Conservation (phyloP, 2,113 vertebrate genomes). For the Gopherus flavomarginatus region DNA sequence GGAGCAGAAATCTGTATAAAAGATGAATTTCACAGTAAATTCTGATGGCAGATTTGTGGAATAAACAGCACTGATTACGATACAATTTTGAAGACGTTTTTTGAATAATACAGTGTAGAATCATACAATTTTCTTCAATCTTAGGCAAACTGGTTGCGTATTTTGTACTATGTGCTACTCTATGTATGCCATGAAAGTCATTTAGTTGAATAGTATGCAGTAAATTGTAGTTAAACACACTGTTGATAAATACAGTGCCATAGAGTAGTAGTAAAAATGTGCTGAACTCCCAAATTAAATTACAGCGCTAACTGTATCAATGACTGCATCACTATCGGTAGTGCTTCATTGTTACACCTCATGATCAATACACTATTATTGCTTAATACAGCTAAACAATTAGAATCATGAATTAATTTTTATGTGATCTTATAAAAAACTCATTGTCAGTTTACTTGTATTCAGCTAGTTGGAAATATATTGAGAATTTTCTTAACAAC, state of each 20-base stretch:
- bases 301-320: neutral
- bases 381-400: neutral
- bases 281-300: conserved; percentile 33
- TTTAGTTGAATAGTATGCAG: neutral
- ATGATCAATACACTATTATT: neutral
- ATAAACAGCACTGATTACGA: accelerated
- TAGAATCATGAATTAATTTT: neutral
- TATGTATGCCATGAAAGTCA: neutral
- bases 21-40: neutral
- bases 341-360: neutral
- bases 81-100: neutral
- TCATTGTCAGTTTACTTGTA: neutral
- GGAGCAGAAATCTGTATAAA: neutral
- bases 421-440: neutral
- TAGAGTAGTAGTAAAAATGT: neutral
- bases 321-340: neutral
- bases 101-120: neutral
- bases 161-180: neutral
- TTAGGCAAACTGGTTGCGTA: neutral
- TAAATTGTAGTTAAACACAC: neutral
- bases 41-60: neutral
- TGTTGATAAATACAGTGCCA: neutral
- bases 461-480: neutral
- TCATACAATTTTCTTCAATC: neutral
- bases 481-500: neutral